Base-by-base conservation (phyloP, 2,113 vertebrate genomes). In the Boleophthalmus pectinirostris region DNA sequence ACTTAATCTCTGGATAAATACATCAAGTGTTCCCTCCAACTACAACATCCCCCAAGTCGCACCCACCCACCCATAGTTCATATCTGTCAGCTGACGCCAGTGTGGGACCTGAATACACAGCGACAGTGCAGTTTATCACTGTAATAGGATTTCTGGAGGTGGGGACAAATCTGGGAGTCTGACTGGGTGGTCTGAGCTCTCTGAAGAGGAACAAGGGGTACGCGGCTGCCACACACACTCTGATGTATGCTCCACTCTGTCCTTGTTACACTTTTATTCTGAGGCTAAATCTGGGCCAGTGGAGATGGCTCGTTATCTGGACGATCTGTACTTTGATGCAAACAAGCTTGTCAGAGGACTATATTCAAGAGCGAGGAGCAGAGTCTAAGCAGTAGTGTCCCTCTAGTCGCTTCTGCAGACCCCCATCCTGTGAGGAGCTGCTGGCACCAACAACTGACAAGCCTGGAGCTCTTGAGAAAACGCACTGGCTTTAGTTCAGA, bases 221-320 rank as follows among this genome's bases (percentile, higher is more conserved):
- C 49, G 51, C 57, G 67, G 57, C 74, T 6, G 69, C 69, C 79
- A 49, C 38, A 35, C 47, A 5, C 16, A 64, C 58, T 75, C 74
- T 84, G 84, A 89, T 87, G 45, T 84, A 85, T 78, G 47, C 70
- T 81, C 71, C 66, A 66, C 72, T 46, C 58, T 43, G 74, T 82
- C 80, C 80, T 84, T 82, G 80, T 89, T 87, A 82, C 73, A 85
- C 74, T 67, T 87, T 89, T 87, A 86, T 81, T 81, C 77, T 71
- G 66, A 79, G 79, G 82, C 77, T 23, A 77, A 70, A 53, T 70
- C 77, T 85, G 81, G 87, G 82, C 75, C 84, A 88, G 80, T 23
- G 64, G 82, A 87, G 83, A 87, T 80, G 84, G 84, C 87, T 91
- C 78, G 80, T 89, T 92, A 90, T 90, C 83, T 23, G 24, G 72